Evolutionary conservation across 2,888 invertebrate genomes (phyloP).

Genomic region (Andricus quercusramuli): DNA sequence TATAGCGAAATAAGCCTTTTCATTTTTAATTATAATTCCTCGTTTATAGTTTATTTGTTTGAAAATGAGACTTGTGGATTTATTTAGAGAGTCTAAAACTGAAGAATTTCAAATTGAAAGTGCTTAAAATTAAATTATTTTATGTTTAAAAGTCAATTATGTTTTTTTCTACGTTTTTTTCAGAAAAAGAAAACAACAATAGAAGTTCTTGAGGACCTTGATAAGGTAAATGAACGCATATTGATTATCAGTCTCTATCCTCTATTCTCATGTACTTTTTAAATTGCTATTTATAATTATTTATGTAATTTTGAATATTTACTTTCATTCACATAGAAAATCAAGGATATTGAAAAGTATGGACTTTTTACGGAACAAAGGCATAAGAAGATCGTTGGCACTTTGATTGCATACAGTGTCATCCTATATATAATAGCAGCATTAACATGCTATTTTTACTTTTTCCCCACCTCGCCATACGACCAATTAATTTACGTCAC

Average conservation of each 20-base stretch:
- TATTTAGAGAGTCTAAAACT: background rate
- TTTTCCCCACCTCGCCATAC: constrained; percentile 87
- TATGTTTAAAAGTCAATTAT: background rate
- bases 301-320: constrained; percentile 1
- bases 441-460: constrained; percentile 88
- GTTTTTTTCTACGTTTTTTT: constrained; percentile 57
- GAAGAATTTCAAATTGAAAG: background rate
- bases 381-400: constrained; percentile 90
- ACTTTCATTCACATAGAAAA: constrained; percentile 80
- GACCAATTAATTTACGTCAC: constrained; percentile 88
- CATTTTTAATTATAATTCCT: background rate
- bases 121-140: constrained; percentile 6
- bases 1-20: too few species aligned
- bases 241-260: constrained; percentile 32
- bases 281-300: constrained; percentile 16
- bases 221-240: constrained; percentile 78
- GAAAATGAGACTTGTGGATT: background rate
- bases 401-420: constrained; percentile 86
- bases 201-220: constrained; percentile 85
- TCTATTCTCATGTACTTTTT: constrained; percentile 18
- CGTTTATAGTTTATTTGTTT: background rate
- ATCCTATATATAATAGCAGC: constrained; percentile 86
- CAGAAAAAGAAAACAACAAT: constrained; percentile 82
- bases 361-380: constrained; percentile 88
- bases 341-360: constrained; percentile 89